Conservation (phyloP, 2,113 vertebrate genomes). For the Peromyscus californicus region DNA sequence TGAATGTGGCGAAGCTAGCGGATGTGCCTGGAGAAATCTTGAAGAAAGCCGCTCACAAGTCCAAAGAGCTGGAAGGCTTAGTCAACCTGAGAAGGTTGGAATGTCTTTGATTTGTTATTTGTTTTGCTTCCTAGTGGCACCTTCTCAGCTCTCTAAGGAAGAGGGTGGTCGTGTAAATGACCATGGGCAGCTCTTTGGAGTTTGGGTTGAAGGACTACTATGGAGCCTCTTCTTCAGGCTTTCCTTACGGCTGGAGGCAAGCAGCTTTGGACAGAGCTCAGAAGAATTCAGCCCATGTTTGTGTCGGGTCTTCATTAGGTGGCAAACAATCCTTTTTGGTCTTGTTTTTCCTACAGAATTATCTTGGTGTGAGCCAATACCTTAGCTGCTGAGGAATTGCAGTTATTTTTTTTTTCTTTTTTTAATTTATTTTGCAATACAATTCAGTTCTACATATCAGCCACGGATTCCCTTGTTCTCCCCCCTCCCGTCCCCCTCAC, state of each 20-base stretch:
- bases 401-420: too few species aligned
- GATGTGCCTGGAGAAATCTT: slow-evolving; percentile 93
- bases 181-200: slow-evolving; percentile 5
- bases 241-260: slow-evolving; percentile 48
- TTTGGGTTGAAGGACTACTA: background rate
- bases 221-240: background rate
- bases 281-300: background rate
- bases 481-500: too few species aligned
- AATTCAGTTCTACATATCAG: too few species aligned
- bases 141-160: background rate
- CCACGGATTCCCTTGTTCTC: too few species aligned
- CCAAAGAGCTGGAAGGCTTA: slow-evolving; percentile 92
- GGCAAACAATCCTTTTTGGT: slow-evolving; percentile 37
- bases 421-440: too few species aligned
- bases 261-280: background rate
- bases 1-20: slow-evolving; percentile 97
- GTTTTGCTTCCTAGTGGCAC: slow-evolving; percentile 33
- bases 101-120: slow-evolving; percentile 11
- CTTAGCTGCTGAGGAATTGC: background rate
- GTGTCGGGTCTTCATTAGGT: slow-evolving; percentile 27
- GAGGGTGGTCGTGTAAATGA: background rate
- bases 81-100: slow-evolving; percentile 93
- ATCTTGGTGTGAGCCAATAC: background rate
- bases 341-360: slow-evolving; percentile 40
- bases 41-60: slow-evolving; percentile 93